These are phyloP conservation scores for Saguinus imperator DNA, from an alignment of 2,113 vertebrate species.

Conservation along the genomic window DNA sequence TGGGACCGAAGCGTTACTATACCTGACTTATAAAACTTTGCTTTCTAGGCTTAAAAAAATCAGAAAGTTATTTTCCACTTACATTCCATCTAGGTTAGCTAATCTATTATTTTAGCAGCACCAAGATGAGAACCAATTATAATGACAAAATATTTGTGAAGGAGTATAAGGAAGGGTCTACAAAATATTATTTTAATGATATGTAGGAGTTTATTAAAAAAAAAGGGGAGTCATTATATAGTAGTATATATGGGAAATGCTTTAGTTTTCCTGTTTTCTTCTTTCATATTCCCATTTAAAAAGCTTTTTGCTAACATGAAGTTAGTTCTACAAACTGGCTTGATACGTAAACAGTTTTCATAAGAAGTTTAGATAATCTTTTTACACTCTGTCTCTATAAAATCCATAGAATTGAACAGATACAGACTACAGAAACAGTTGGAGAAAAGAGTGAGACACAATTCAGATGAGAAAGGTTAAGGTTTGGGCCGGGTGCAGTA, in stretches of 20 bases:
- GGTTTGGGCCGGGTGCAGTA: background rate
- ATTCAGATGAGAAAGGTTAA: background rate
- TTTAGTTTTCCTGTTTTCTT: background rate
- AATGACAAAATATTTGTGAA: background rate
- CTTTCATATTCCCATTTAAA: background rate
- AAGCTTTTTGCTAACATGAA: background rate
- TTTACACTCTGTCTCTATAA: background rate
- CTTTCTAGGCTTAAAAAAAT: background rate
- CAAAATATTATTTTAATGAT: background rate
- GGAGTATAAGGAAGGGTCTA: background rate
- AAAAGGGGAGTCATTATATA: background rate
- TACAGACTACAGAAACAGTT: background rate
- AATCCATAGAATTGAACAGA: background rate
- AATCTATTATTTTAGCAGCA: background rate
- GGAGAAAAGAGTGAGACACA: background rate
- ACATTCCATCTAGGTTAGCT: background rate
- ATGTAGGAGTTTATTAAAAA: background rate
- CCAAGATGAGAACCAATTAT: background rate
- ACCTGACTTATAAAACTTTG: background rate
- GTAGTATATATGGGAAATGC: background rate
- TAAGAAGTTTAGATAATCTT: background rate
- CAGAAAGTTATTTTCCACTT: background rate
- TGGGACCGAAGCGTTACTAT: background rate
- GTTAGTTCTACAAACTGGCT: background rate
- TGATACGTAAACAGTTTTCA: constrained; percentile 7